Conservation (phyloP, 1,140 invertebrate genomes). For the Drosophila kurseongensis region DNA sequence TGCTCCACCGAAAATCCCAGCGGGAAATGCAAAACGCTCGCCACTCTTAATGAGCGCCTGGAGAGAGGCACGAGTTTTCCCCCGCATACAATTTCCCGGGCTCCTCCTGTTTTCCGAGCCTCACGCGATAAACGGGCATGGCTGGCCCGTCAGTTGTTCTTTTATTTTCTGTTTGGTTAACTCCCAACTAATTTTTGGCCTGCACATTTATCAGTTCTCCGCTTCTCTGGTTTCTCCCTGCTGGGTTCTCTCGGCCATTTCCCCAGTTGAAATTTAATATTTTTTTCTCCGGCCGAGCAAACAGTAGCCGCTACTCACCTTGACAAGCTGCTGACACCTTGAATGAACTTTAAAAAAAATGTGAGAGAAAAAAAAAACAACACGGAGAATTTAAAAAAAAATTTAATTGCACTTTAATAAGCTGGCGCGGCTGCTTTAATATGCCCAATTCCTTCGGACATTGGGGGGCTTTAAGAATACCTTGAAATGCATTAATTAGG, state of each 20-base stretch:
- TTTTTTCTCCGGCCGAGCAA: conserved; percentile 38
- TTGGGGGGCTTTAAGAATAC: conserved; percentile 16
- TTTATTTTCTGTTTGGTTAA: conserved; percentile 46
- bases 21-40: conserved; percentile 75
- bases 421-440: conserved; percentile 61
- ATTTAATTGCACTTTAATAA: conserved; percentile 81
- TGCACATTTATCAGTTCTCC: conserved; percentile 72
- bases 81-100: not conserved
- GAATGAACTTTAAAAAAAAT: conserved; percentile 65
- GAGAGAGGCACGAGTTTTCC: conserved; percentile 38
- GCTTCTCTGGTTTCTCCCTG: conserved; percentile 51
- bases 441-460: conserved; percentile 44
- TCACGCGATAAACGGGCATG: conserved; percentile 76
- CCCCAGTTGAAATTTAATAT: conserved; percentile 74
- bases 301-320: conserved; percentile 60
- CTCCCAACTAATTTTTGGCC: conserved; percentile 61
- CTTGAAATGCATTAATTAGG: conserved; percentile 50
- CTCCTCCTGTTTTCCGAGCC: conserved; percentile 11
- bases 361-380: conserved; percentile 22
- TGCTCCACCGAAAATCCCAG: conserved; percentile 70
- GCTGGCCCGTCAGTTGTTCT: conserved; percentile 49
- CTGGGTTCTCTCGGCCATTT: conserved; percentile 8
- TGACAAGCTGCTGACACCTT: conserved; percentile 79
- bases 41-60: conserved; percentile 75
- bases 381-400: conserved; percentile 46